These are phyloP conservation scores for Axinella damicornis DNA, from an alignment of 37 sponge, comb jelly and placozoan genomes.

Conservation along the genomic window DNA sequence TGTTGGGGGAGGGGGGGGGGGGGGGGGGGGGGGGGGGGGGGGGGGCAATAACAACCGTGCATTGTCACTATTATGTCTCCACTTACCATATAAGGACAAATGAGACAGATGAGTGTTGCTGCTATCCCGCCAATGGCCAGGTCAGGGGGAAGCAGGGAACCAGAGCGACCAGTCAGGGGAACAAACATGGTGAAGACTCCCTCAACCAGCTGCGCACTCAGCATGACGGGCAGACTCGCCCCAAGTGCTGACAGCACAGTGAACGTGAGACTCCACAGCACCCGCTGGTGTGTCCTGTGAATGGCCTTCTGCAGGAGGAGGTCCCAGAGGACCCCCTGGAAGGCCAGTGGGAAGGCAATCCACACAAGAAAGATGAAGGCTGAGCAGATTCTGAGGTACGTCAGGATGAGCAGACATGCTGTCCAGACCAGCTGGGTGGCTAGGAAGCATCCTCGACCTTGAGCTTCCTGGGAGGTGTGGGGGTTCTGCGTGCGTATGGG, in stretches of 20 bases:
- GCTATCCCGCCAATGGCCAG: slow-evolving; percentile 32
- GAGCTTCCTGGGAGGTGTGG: neutral
- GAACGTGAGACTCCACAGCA: neutral
- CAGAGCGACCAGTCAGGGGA: slow-evolving; percentile 57
- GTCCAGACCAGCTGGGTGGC: slow-evolving; percentile 41
- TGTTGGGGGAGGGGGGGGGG: neutral
- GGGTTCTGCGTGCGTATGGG: neutral
- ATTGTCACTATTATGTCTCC: too few species aligned
- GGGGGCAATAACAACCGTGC: too few species aligned
- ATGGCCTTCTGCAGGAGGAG: neutral
- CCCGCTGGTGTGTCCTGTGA: neutral
- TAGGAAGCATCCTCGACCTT: slow-evolving; percentile 31
- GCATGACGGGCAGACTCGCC: slow-evolving; percentile 22
- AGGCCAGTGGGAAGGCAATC: slow-evolving; percentile 6
- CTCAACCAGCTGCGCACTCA: slow-evolving; percentile 1
- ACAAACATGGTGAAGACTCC: slow-evolving; percentile 39
- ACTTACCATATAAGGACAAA: slow-evolving; percentile 25
- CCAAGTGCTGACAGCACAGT: neutral
- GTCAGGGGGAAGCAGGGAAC: slow-evolving; percentile 53
- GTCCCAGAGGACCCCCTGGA: slow-evolving; percentile 29
- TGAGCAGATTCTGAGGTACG: slow-evolving; percentile 45
- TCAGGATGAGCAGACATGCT: slow-evolving; percentile 7
- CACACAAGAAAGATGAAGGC: slow-evolving; percentile 38
- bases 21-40: too few species aligned
- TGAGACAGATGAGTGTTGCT: neutral